Evolutionary conservation across 2,113 vertebrate genomes (phyloP).

Genomic region (Eubucco bourcierii): DNA sequence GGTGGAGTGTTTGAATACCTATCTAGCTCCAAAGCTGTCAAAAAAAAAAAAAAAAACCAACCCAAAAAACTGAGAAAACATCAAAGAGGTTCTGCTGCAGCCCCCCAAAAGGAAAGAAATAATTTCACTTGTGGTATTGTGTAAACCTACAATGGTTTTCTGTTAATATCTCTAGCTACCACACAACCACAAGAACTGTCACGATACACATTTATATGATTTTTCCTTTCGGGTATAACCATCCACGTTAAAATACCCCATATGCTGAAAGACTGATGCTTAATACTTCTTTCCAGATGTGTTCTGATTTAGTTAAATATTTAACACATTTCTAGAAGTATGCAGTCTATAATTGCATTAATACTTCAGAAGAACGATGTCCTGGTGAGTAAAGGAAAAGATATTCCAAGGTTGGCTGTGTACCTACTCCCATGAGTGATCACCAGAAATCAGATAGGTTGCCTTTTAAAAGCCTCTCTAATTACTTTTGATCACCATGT

Average conservation of each 20-base stretch:
- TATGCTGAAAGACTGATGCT: conserved; percentile 47
- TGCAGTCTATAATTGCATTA: conserved; percentile 5
- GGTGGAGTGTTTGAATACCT: neutral
- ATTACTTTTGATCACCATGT: accelerated
- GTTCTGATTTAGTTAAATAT: conserved; percentile 44
- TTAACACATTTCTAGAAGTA: conserved; percentile 51
- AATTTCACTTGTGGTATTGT: conserved; percentile 48
- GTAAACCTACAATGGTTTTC: conserved; percentile 47
- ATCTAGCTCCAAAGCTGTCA: neutral
- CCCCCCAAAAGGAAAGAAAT: conserved; percentile 18
- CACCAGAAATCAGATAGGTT: neutral
- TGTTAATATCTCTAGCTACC: conserved; percentile 54
- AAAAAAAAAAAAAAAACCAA: neutral
- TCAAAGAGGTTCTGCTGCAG: conserved; percentile 25
- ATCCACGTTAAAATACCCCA: conserved; percentile 25
- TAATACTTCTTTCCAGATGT: conserved; percentile 50
- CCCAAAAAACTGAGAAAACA: neutral
- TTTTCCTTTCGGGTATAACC: conserved; percentile 41
- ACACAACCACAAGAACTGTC: conserved; percentile 45
- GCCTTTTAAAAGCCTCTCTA: neutral
- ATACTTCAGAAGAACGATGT: conserved; percentile 17
- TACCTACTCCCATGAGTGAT: neutral
- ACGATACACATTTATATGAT: neutral
- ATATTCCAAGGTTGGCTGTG: neutral
- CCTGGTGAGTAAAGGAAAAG: conserved; percentile 3